Percentiles rank a stretch among this genome's conserved stretches.
phyloP scores from a whole-genome alignment of 2,113 vertebrate genomes.

The Hippolais icterina region DNA sequence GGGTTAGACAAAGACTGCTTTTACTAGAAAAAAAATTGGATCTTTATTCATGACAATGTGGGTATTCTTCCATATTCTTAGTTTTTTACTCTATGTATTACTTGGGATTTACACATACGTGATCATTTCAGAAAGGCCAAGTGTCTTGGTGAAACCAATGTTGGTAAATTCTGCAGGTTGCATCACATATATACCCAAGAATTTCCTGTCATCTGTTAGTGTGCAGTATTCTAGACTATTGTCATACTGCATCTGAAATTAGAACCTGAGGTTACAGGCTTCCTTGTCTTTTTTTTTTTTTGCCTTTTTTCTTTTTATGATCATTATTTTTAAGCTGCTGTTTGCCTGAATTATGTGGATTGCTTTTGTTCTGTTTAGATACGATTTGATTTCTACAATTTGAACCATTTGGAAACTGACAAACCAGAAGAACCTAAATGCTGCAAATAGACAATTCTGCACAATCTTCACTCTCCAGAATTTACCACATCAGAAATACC shows the following conservation, averaged over 20 bases:
- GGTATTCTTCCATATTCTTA: not conserved
- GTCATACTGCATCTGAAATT: not conserved
- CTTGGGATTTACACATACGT: not conserved
- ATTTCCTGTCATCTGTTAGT: not conserved
- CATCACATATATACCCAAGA: not conserved
- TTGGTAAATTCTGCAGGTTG: not conserved
- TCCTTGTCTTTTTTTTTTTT: not conserved
- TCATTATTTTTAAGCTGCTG: not conserved
- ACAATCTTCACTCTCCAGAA: not conserved
- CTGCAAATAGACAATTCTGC: not conserved
- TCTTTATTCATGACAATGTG: not conserved
- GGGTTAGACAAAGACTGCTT: not conserved
- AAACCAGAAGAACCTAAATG: not conserved
- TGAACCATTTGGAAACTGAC: not conserved
- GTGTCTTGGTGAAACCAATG: not conserved
- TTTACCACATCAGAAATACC: not conserved
- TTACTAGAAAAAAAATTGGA: not conserved
- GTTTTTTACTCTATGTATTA: not conserved
- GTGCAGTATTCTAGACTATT: not conserved
- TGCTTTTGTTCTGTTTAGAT: not conserved
- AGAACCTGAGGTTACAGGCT: not conserved
- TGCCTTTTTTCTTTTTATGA: not conserved
- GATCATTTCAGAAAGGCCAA: not conserved
- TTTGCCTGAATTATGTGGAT: not conserved
- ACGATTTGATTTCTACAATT: not conserved